Evolutionary conservation across 2,888 invertebrate species (phyloP).

Genomic region (Argyra leucocephala): DNA sequence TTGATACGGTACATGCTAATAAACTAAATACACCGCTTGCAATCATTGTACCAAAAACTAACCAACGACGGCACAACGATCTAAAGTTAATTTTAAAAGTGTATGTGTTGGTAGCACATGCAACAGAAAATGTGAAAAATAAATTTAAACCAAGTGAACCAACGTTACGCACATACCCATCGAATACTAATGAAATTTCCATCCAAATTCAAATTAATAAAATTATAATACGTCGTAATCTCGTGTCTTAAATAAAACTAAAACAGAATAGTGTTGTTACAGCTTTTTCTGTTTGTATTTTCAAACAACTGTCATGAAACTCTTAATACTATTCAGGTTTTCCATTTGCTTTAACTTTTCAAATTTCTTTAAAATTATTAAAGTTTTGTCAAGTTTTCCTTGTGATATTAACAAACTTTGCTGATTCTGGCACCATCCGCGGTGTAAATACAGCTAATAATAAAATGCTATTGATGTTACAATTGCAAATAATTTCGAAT

Average conservation of each 20-base stretch:
- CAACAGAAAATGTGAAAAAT: constrained; percentile 77
- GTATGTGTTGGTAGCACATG: constrained; percentile 78
- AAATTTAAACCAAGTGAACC: constrained; percentile 72
- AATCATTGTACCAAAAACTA: constrained; percentile 73
- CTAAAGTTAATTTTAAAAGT: constrained; percentile 61
- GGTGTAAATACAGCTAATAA: constrained; percentile 62
- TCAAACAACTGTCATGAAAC: constrained; percentile 56
- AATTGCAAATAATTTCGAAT: constrained; percentile 71
- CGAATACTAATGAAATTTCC: constrained; percentile 79
- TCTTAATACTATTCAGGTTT: constrained; percentile 63
- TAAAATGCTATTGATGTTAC: constrained; percentile 69
- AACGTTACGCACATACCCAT: constrained; percentile 81
- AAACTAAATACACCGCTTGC: constrained; percentile 72
- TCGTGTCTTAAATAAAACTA: constrained; percentile 70
- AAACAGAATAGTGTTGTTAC: constrained; percentile 62
- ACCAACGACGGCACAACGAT: constrained; percentile 71
- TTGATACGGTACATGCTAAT: constrained; percentile 63
- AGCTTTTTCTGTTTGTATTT: constrained; percentile 60
- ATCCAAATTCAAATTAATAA: constrained; percentile 78
- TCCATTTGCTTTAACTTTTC: constrained; percentile 62
- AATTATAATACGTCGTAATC: constrained; percentile 64
- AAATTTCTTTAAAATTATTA: constrained; percentile 67
- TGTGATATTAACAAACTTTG: constrained; percentile 84
- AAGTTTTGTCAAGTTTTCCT: constrained; percentile 69
- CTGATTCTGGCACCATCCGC: constrained; percentile 73